A percentile compares a stretch with the other conserved stretches of the same genome.
phyloP scores from a whole-genome alignment of 2,113 vertebrate genomes.

The Ctenomys sociabilis region DNA sequence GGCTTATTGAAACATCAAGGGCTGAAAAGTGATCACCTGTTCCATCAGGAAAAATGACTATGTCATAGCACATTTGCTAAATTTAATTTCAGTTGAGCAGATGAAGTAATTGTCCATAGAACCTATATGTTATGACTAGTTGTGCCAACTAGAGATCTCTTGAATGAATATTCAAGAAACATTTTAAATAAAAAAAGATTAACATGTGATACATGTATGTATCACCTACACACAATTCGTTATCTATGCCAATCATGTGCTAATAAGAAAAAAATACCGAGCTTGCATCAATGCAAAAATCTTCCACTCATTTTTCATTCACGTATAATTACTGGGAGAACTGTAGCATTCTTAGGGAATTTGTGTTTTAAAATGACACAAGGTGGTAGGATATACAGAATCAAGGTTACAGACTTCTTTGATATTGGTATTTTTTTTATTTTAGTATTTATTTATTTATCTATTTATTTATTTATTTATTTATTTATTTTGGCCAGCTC shows the following conservation, averaged over 20 bases:
- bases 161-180: slow-evolving; percentile 9
- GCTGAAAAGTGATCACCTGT: background rate
- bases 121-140: background rate
- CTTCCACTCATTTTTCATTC: background rate
- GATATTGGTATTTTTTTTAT: background rate
- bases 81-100: background rate
- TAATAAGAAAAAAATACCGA: background rate
- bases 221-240: background rate
- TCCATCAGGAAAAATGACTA: background rate
- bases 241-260: background rate
- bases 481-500: no score
- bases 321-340: background rate
- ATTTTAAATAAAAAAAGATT: background rate
- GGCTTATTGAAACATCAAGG: background rate
- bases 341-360: background rate
- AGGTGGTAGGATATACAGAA: background rate
- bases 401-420: background rate
- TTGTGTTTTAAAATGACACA: slow-evolving; percentile 22
- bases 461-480: no score
- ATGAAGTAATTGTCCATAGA: background rate
- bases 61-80: background rate
- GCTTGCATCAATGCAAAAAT: background rate
- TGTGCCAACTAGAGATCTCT: background rate
- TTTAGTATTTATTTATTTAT: no score
- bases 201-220: background rate